A percentile compares a stretch with the other conserved stretches of the same genome.
Conservation (phyloP, 1,140 invertebrate species). For the Drosophila repleta region DNA sequence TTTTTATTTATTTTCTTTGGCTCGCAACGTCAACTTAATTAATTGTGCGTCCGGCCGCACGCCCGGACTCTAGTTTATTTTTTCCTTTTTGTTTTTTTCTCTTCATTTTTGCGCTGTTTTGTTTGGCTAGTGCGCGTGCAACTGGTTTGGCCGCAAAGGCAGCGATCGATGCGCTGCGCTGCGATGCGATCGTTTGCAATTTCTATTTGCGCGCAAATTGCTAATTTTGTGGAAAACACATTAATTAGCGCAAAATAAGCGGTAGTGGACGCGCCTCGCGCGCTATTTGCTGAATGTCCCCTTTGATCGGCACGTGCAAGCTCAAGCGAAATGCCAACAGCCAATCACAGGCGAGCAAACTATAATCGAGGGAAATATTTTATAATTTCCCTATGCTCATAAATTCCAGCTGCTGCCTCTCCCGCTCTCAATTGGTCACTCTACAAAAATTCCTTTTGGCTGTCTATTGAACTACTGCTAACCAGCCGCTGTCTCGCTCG, state of each 20-base stretch:
- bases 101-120: constrained; percentile 20
- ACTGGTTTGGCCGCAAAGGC: constrained; percentile 40
- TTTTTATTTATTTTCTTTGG: constrained; percentile 7
- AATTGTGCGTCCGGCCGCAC: constrained; percentile 79
- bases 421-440: too few relatives aligned
- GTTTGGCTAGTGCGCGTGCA: constrained; percentile 37
- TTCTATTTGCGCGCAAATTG: constrained; percentile 80
- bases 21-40: constrained; percentile 76
- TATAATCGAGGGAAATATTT: not conserved
- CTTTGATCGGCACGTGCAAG: constrained; percentile 37
- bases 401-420: too few relatives aligned
- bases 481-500: too few relatives aligned
- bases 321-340: not conserved
- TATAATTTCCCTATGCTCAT: too few relatives aligned
- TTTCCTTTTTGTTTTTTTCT: constrained; percentile 12
- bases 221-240: constrained; percentile 82
- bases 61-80: constrained; percentile 39
- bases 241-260: constrained; percentile 81
- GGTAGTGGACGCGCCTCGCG: constrained; percentile 18
- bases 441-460: too few relatives aligned
- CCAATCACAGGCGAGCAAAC: not conserved
- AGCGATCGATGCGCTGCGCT: not conserved
- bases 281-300: constrained; percentile 34
- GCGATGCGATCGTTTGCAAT: constrained; percentile 48
- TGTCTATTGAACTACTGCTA: too few relatives aligned